These are phyloP conservation scores for Coregonus clupeaformis DNA, from an alignment of 2,113 vertebrate species.

Conservation along the genomic window DNA sequence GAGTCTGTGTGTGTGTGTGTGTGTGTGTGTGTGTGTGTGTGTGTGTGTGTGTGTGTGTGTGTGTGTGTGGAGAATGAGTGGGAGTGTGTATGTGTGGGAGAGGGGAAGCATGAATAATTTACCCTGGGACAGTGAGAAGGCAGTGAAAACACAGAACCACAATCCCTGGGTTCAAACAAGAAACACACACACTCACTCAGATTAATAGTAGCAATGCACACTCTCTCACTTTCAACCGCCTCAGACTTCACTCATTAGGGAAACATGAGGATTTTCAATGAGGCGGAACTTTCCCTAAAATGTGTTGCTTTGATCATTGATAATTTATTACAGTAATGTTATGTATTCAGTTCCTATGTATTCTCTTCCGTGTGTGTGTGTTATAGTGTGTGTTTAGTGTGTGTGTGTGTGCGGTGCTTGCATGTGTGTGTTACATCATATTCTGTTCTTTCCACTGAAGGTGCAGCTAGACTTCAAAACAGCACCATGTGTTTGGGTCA, in stretches of 20 bases:
- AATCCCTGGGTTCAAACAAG: not conserved
- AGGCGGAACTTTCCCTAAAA: not conserved
- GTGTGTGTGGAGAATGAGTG: no score
- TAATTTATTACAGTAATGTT: not conserved
- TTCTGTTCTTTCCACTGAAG: not conserved
- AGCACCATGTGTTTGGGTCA: not conserved
- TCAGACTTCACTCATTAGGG: no score
- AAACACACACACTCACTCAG: not conserved
- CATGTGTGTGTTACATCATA: no score
- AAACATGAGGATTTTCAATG: not conserved
- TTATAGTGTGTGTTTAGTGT: no score
- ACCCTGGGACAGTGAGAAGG: not conserved
- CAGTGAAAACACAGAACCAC: not conserved
- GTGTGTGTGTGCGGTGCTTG: no score
- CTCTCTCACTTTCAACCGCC: no score
- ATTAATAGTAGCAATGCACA: no score
- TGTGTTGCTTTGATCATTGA: not conserved
- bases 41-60: no score
- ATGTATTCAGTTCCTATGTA: not conserved
- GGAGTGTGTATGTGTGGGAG: not conserved
- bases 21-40: not conserved
- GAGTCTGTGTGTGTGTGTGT: not conserved
- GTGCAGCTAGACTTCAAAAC: not conserved
- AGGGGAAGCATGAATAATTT: not conserved
- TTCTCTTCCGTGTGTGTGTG: not conserved